These are phyloP conservation scores for Alosa sapidissima DNA, from an alignment of 2,797 vertebrate genomes.

Conservation along the genomic window DNA sequence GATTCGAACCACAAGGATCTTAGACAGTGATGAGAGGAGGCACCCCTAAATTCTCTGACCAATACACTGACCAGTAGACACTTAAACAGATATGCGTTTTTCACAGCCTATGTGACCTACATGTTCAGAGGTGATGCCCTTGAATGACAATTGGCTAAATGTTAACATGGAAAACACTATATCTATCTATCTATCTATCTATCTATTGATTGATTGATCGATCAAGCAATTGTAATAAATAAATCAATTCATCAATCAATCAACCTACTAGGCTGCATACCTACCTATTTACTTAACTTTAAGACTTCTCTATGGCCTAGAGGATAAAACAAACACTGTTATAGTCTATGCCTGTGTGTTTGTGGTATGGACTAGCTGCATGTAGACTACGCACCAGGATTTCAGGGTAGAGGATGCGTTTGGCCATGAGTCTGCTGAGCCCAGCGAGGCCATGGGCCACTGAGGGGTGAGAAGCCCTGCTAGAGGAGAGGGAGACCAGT, in stretches of 20 bases:
- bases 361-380: background rate
- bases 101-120: background rate
- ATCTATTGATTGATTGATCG: no score
- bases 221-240: no score
- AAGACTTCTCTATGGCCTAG: no score
- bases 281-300: no score
- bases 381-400: background rate
- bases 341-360: background rate
- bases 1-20: slow-evolving; percentile 25
- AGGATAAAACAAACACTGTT: background rate
- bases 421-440: slow-evolving; percentile 1
- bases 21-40: background rate
- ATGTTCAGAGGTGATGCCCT: background rate
- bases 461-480: background rate
- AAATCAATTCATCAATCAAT: no score
- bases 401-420: background rate
- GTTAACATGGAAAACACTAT: background rate
- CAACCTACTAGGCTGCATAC: no score
- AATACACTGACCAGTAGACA: no score
- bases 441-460: background rate
- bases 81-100: background rate
- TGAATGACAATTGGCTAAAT: background rate
- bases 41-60: background rate
- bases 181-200: background rate
- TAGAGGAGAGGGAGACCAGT: slow-evolving; percentile 20